Evolutionary conservation across 2,113 vertebrate species (phyloP).

Genomic region (Piaya cayana): DNA sequence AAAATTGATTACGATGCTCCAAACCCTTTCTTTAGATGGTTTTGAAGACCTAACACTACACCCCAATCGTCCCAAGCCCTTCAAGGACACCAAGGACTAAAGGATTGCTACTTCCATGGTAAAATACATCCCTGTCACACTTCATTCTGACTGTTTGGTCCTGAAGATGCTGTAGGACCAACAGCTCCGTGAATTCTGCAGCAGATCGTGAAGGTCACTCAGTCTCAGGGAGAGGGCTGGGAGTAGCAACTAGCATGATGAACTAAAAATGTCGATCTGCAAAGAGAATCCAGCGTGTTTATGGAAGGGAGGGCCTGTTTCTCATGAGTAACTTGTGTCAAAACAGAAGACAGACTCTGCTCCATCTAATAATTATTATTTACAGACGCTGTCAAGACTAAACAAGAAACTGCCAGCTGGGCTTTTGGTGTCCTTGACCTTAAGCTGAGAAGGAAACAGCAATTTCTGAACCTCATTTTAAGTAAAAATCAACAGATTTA

Average conservation of each 20-base stretch:
- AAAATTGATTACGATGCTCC: background rate
- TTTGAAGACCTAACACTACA: background rate
- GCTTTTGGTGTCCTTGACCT: background rate
- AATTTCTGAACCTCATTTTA: background rate
- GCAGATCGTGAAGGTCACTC: background rate
- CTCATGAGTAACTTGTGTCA: background rate
- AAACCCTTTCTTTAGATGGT: background rate
- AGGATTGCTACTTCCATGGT: background rate
- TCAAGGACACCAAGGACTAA: background rate
- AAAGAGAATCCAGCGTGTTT: background rate
- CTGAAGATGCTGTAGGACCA: background rate
- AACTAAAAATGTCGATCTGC: background rate
- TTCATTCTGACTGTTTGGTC: background rate
- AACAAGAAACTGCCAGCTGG: background rate
- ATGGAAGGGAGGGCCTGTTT: background rate
- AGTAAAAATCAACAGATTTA: background rate
- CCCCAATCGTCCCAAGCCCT: background rate
- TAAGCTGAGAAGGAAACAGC: background rate
- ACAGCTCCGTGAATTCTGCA: fast-evolving
- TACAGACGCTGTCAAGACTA: background rate
- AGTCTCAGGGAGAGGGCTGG: background rate
- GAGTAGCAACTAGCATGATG: background rate
- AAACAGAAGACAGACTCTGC: background rate
- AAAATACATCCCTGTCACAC: background rate
- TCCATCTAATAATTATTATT: background rate